Percentiles rank a stretch among this genome's conserved stretches.
These are phyloP conservation scores for Tuberolachnus salignus DNA, from an alignment of 2,888 invertebrate species.

Conservation along the genomic window DNA sequence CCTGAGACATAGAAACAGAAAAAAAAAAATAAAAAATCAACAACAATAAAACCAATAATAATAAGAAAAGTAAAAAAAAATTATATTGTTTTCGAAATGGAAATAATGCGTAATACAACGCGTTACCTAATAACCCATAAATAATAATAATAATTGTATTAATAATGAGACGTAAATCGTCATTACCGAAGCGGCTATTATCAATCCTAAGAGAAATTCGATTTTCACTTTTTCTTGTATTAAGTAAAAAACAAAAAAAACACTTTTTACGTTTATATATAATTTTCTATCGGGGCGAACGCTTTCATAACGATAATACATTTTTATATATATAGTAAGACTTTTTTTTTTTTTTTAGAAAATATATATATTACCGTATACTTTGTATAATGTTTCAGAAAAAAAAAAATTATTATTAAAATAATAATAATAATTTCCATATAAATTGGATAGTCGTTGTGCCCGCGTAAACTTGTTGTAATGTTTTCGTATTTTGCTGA, in stretches of 20 bases:
- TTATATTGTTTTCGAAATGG: too few relatives aligned
- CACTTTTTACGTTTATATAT: neutral
- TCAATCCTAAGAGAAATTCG: neutral
- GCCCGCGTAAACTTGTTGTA: neutral
- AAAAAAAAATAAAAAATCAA: too few relatives aligned
- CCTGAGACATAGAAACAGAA: constrained; percentile 55
- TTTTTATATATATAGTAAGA: too few relatives aligned
- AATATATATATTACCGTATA: neutral
- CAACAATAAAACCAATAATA: neutral
- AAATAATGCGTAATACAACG: too few relatives aligned
- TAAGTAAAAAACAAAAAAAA: neutral
- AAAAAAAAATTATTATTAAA: too few relatives aligned
- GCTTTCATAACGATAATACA: too few relatives aligned
- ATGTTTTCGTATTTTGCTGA: neutral
- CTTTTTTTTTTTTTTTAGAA: too few relatives aligned
- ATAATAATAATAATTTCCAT: too few relatives aligned
- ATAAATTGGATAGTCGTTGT: too few relatives aligned
- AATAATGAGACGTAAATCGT: neutral
- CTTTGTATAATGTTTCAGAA: neutral
- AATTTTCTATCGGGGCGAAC: too few relatives aligned
- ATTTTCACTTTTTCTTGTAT: neutral
- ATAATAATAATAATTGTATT: neutral
- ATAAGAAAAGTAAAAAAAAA: too few relatives aligned
- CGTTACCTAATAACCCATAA: neutral
- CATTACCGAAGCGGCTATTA: neutral